Conservation (phyloP, 2,888 invertebrate genomes). For the Lasius platythorax region DNA sequence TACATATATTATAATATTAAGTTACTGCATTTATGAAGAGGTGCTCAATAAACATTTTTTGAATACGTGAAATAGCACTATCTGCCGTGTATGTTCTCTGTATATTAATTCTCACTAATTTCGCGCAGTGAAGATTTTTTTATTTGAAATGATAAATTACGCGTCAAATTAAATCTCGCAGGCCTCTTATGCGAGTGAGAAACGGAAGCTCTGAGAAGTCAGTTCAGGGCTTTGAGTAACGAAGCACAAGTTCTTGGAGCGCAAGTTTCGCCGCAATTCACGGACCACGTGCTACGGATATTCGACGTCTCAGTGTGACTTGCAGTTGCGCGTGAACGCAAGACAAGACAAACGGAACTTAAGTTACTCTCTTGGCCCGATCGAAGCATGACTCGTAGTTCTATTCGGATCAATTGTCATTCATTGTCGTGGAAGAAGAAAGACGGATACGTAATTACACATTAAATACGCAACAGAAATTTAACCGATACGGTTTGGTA, state of each 20-base stretch:
- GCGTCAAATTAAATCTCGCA: constrained; percentile 27
- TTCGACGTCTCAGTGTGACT: constrained; percentile 70
- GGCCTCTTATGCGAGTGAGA: constrained; percentile 35
- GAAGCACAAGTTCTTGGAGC: constrained; percentile 69
- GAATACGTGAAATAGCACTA: neutral
- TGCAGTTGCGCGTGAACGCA: constrained; percentile 53
- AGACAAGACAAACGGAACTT: constrained; percentile 72
- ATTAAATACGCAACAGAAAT: constrained; percentile 21
- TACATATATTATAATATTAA: neutral
- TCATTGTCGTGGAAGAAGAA: constrained; percentile 18
- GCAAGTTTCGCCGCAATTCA: constrained; percentile 74
- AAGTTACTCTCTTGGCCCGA: constrained; percentile 52
- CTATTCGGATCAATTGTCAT: constrained; percentile 27
- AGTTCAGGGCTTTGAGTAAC: constrained; percentile 59
- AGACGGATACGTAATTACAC: constrained; percentile 4
- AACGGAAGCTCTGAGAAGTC: constrained; percentile 65
- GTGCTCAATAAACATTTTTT: neutral
- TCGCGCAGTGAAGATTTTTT: constrained; percentile 25
- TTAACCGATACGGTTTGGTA: neutral
- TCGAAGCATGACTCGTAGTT: constrained; percentile 63
- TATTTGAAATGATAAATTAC: constrained; percentile 46
- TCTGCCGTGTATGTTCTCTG: neutral
- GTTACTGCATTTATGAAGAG: neutral
- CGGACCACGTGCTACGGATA: constrained; percentile 75
- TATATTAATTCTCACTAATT: neutral